phyloP scores from a whole-genome alignment of 2,888 invertebrate genomes.

The Tryphoninae sp. region DNA sequence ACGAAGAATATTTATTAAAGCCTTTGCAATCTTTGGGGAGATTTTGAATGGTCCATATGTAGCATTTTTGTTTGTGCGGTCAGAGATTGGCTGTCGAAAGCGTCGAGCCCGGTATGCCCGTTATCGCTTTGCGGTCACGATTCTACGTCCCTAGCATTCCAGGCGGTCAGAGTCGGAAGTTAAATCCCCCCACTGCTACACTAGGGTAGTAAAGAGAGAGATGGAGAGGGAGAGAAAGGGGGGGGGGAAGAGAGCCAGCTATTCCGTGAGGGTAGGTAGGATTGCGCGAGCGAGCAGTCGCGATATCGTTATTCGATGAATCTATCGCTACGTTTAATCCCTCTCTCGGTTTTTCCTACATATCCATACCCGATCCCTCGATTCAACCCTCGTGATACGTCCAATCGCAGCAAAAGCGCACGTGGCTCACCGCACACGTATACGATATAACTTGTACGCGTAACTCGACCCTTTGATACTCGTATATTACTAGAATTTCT shows the following conservation, averaged over 20 bases:
- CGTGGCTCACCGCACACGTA: conserved; percentile 17
- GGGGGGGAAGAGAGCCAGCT: not conserved
- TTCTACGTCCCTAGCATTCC: conserved; percentile 24
- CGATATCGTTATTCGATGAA: conserved; percentile 56
- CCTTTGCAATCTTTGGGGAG: not conserved
- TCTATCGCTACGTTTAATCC: conserved; percentile 28
- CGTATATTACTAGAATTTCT: not conserved
- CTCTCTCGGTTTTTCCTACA: conserved; percentile 9
- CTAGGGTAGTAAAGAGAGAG: not conserved
- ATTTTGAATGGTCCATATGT: conserved; percentile 17
- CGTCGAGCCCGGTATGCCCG: conserved; percentile 27
- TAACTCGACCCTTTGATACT: not conserved
- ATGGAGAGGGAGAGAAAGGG: conserved; percentile 7
- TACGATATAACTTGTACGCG: not conserved
- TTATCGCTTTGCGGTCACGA: conserved; percentile 67
- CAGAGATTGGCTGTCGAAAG: conserved; percentile 38
- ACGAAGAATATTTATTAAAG: no score
- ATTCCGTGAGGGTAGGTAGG: not conserved
- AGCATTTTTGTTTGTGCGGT: conserved; percentile 32
- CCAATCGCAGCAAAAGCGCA: not conserved
- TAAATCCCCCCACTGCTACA: conserved; percentile 58
- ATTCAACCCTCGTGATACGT: not conserved
- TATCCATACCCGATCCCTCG: not conserved
- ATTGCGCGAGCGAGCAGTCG: conserved; percentile 4
- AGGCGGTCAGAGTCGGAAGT: conserved; percentile 58